phyloP scores from a whole-genome alignment of 2,113 vertebrate species.

The Thamnophis sirtalis region DNA sequence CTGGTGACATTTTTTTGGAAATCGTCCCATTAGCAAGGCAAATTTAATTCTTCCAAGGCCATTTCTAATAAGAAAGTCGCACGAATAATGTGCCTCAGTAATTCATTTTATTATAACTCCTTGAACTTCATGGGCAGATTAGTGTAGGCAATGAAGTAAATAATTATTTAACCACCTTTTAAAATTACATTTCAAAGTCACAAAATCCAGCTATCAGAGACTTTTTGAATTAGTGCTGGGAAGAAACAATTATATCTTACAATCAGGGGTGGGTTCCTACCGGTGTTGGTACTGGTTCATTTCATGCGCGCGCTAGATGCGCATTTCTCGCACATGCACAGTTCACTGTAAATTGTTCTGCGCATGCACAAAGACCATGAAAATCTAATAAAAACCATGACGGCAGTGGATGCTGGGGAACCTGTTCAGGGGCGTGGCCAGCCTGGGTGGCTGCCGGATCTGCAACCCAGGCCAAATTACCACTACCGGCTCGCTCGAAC shows the following conservation, averaged over 20 bases:
- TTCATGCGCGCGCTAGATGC: too few species aligned
- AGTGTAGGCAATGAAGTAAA: background rate
- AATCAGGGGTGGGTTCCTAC: too few species aligned
- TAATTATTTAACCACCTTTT: background rate
- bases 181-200: background rate
- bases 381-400: too few species aligned
- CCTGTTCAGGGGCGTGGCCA: too few species aligned
- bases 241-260: background rate
- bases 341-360: too few species aligned
- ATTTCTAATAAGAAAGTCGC: background rate
- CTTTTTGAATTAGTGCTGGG: background rate
- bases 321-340: too few species aligned
- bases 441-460: too few species aligned
- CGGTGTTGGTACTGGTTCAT: too few species aligned
- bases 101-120: background rate
- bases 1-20: background rate
- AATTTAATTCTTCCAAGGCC: background rate
- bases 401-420: too few species aligned
- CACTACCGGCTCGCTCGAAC: too few species aligned
- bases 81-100: background rate
- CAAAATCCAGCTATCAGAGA: background rate
- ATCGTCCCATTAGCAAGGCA: background rate
- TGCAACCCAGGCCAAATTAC: too few species aligned
- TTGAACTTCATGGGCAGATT: background rate
- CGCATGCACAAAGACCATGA: too few species aligned